Conservation (phyloP, 1,140 invertebrate genomes). For the Drosophila sproati region DNA sequence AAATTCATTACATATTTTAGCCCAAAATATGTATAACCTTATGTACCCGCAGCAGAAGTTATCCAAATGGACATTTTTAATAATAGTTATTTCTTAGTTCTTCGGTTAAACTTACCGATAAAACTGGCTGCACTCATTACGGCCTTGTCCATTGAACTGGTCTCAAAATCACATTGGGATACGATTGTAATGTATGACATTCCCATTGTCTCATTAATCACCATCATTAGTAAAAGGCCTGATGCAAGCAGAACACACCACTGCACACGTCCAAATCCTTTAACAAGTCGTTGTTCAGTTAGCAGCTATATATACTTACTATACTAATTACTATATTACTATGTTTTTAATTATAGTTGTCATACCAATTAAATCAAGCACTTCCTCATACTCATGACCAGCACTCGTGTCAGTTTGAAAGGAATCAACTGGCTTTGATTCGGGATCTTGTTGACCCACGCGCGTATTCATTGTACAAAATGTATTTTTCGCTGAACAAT, state of each 20-base stretch:
- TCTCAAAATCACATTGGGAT: slow-evolving; percentile 84
- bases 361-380: slow-evolving; percentile 64
- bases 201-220: slow-evolving; percentile 81
- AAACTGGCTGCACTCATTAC: slow-evolving; percentile 79
- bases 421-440: slow-evolving; percentile 20
- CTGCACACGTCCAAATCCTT: slow-evolving; percentile 72
- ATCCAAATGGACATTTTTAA: neutral
- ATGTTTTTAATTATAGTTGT: neutral
- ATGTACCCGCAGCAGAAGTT: too few relatives aligned
- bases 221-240: slow-evolving; percentile 76
- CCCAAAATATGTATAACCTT: neutral
- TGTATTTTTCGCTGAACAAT: slow-evolving; percentile 18
- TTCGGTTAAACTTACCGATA: slow-evolving; percentile 62
- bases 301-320: neutral
- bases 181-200: slow-evolving; percentile 82
- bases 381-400: slow-evolving; percentile 69
- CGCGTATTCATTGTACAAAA: slow-evolving; percentile 24
- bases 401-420: slow-evolving; percentile 10
- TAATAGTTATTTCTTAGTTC: neutral
- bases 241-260: slow-evolving; percentile 67
- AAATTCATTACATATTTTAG: neutral
- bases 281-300: neutral
- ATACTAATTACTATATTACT: neutral
- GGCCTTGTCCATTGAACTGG: slow-evolving; percentile 79
- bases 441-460: slow-evolving; percentile 32